Evolutionary conservation across 2,797 vertebrate genomes (phyloP), one percentile per base, ranked within the genome.

Genomic region (Hippopotamyrus pictus): DNA sequence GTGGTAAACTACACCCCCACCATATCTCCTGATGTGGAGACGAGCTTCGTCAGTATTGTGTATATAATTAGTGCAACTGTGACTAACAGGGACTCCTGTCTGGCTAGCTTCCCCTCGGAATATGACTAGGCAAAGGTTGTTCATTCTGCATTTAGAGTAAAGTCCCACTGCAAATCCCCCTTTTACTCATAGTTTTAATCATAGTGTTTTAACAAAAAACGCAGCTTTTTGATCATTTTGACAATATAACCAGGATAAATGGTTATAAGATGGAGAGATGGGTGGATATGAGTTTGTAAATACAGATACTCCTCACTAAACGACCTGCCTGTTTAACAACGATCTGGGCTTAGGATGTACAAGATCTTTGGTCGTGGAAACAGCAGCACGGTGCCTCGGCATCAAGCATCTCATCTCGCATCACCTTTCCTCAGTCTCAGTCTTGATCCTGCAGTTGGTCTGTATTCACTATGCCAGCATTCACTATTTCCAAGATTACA

Each of bases 41-140:
- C 3, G 29, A 51, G 51, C 11, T 41, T 29, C 79, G 0, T 25
- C 29, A 51, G 12, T 73, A 33, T 76, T 41, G 22, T 33, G 29
- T 89, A n/a, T 87, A 73, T 89, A 3, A 65, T 84, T 86, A 69
- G 19, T 41, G 48, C 11, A 14, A 1, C 8, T 25, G 12, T 89
- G 59, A 89, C 83, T 89, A 83, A 86, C 50, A 82, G 3, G 87
- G 65, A 41, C 50, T 89, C 65, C 50, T 22, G 89, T 89, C 85
- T 89, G 65, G 85, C 62, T 48, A 76, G 17, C 48, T 14, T 17
- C 51, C 48, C 22, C 85, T 46, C n/a, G 5, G 12, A 85, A 19
- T 44, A 85, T 89, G 79, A 54, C 76, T 59, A 44, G 1, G 29
- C 79, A 50, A 14, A 3, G 53, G 54, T 22, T 82, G 54, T 53